Evolutionary conservation across 2,888 invertebrate species (phyloP).

Genomic region (Microchrysa polita): DNA sequence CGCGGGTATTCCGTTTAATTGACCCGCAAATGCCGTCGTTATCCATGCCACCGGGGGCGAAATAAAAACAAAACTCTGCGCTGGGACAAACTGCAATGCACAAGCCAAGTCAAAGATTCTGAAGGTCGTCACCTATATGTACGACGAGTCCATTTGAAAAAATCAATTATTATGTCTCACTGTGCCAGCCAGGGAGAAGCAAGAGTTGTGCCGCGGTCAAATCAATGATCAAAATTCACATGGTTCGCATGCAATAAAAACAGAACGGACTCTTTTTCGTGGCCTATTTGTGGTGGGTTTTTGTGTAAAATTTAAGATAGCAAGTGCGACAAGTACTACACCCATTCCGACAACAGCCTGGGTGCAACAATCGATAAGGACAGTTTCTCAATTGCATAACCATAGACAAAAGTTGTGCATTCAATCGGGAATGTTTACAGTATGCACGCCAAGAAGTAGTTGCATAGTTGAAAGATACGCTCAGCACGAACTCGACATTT

Average conservation of each 20-base stretch:
- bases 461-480: slow-evolving; percentile 1
- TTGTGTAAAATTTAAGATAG: slow-evolving; percentile 1
- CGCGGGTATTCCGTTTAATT: slow-evolving; percentile 22
- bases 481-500: slow-evolving; percentile 42
- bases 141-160: no score
- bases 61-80: slow-evolving; percentile 9
- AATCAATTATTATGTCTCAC: slow-evolving; percentile 18
- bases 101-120: slow-evolving; percentile 17
- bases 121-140: slow-evolving; percentile 35
- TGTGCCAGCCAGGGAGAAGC: neutral
- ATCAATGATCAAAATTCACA: slow-evolving; percentile 17
- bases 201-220: neutral
- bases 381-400: slow-evolving; percentile 25
- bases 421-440: neutral
- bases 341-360: neutral
- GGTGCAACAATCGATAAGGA: neutral
- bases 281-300: neutral
- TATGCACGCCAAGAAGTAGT: slow-evolving; percentile 7
- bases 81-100: slow-evolving; percentile 32
- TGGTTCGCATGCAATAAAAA: neutral
- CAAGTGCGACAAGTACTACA: neutral
- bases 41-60: neutral
- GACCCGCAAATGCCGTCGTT: neutral
- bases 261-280: slow-evolving; percentile 9
- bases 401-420: neutral